Evolutionary conservation across 1,140 invertebrate species (phyloP), one percentile per base, ranked within the genome.

Genomic region (Helicorthomorpha holstii): DNA sequence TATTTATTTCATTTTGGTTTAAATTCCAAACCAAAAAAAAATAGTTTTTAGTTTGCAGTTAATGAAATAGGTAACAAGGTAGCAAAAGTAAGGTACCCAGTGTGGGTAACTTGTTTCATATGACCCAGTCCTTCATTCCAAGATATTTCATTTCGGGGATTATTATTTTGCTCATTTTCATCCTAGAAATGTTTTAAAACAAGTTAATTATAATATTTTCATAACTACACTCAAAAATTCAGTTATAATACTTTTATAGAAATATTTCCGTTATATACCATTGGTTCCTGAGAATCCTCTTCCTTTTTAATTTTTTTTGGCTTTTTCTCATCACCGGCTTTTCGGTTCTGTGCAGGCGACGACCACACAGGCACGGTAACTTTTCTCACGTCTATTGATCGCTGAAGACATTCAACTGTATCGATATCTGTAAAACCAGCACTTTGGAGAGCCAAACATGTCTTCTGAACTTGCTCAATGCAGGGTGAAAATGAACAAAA

Each of bases 401-500:
- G 76, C 64, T 90, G 82, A 46, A 96, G 69, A 63, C 91, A 84
- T 67, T 97, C 93, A 63, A 85, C 73, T 1, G 89, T 94, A 56
- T 76, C 73, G 27, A 96, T 73, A 58, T 93, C 86, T 48, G 80
- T 72, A 62, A 94, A 94, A 7, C 84, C 83, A 41, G 75, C 62
- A 46, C 77, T 69, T 46, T 70, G 63, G 29, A 97, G 69, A 48
- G 73, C 76, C 46, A 74, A 60, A 67, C 82, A 88, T 3, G 85
- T 89, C 58, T 80, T 76, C 69, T 96, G 89, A 1, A 95, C 91
- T 76, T 97, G 94, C 69, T 98, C 93, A 57, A 98, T 94, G 64
- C 94, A 98, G 0, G 94, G 94, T 1, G 92, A 96, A 71, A 98
- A 98, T 0, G 89, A 93, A 68, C 91, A 94, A 47, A 98, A 76